These are phyloP conservation scores for Caerostris darwini DNA, from an alignment of 1,140 invertebrate genomes.

Conservation along the genomic window DNA sequence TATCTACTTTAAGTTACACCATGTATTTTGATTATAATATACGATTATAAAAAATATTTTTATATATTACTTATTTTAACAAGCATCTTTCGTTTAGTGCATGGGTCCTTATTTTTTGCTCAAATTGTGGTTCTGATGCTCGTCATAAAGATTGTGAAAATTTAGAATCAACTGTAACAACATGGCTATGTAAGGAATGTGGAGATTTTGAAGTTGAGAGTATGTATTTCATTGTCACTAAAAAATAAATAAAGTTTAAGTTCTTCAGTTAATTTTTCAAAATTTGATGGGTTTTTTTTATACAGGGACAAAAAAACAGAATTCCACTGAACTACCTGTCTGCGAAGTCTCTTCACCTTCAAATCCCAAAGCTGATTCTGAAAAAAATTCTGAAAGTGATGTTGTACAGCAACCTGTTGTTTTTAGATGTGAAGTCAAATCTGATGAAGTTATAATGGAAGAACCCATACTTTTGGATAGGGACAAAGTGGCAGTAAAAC, in stretches of 20 bases:
- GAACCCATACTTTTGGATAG: too few relatives aligned
- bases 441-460: too few relatives aligned
- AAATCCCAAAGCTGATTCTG: not conserved
- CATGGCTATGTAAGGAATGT: constrained; percentile 4
- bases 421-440: too few relatives aligned
- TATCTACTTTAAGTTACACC: not conserved
- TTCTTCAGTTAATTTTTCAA: not conserved
- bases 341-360: too few relatives aligned
- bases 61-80: not conserved
- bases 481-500: too few relatives aligned
- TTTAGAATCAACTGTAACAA: not conserved
- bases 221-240: not conserved
- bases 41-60: not conserved
- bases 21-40: not conserved
- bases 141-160: not conserved
- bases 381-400: not conserved
- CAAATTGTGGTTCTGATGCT: constrained; percentile 8
- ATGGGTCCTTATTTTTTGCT: not conserved
- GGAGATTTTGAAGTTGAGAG: constrained; percentile 9
- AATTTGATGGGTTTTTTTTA: not conserved
- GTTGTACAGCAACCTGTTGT: too few relatives aligned
- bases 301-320: not conserved
- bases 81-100: constrained; percentile 11
- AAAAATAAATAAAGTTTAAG: not conserved
- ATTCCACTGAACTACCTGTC: not conserved